phyloP scores from a whole-genome alignment of 2,888 invertebrate genomes.

The Drosophila merina region DNA sequence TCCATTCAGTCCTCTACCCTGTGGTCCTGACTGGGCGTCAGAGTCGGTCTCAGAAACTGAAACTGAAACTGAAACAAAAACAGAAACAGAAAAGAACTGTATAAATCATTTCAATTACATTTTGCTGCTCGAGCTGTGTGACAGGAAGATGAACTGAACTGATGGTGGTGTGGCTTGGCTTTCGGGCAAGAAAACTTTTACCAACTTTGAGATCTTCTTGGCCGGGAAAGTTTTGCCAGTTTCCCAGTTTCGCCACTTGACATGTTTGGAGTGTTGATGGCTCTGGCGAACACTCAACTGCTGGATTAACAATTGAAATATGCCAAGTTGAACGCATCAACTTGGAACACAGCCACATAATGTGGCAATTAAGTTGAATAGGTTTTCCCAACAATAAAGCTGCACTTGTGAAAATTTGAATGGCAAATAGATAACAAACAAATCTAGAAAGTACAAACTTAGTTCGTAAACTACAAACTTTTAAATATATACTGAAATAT shows the following conservation, averaged over 20 bases:
- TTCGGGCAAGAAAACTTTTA: conserved; percentile 33
- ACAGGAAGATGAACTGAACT: conserved; percentile 59
- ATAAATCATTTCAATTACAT: conserved; percentile 77
- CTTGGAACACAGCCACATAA: conserved; percentile 42
- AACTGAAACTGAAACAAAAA: conserved; percentile 14
- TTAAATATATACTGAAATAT: background rate
- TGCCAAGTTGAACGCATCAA: conserved; percentile 39
- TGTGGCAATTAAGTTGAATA: conserved; percentile 37
- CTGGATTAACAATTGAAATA: conserved; percentile 47
- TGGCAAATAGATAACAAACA: background rate
- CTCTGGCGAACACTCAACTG: conserved; percentile 29
- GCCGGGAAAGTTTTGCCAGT: conserved; percentile 41
- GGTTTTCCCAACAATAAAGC: conserved; percentile 3
- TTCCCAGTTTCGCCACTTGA: conserved; percentile 37
- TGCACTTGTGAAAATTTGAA: conserved; percentile 11
- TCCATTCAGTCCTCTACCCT: conserved; percentile 2
- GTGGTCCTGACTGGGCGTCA: background rate
- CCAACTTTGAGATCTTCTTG: conserved; percentile 36
- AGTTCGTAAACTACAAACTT: background rate
- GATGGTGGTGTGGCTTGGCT: conserved; percentile 7
- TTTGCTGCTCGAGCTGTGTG: conserved; percentile 62
- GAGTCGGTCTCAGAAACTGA: background rate
- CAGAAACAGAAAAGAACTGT: conserved; percentile 56
- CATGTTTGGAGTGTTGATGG: conserved; percentile 49
- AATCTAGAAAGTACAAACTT: background rate